Evolutionary conservation across 2,797 vertebrate genomes (phyloP), one percentile per base, ranked within the genome.

Genomic region (Macrochelys suwanniensis): DNA sequence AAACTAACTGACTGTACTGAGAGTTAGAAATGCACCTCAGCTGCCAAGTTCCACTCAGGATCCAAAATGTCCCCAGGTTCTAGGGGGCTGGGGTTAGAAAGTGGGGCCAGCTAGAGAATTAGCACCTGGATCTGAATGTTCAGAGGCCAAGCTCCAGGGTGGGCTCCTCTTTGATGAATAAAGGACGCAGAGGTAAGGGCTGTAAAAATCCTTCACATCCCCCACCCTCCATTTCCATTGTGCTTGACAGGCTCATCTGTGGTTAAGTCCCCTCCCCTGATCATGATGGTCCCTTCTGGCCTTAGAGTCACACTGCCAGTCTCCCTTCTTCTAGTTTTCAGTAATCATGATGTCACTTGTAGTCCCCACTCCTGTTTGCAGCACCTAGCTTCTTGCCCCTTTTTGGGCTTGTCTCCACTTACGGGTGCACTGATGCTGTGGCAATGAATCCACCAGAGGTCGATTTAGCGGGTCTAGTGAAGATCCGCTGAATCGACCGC

Each of bases 261-360:
- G 13, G 42, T 76, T 76, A 47, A 47, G 45, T 47, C 4, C 88
- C 50, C 78, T 33, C 56, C 45, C 25, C 37, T 4, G 2, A 31
- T 42, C 80, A 15, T 0, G 0, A 0, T 8, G 77, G 37, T 13
- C 42, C 9, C 65, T 51, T 80, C 42, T 11, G 31, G 83, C 0
- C 0, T 19, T 19, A n/a, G 33, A 19, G 61, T 57, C 56, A 47
- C 42, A 76, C 71, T 47, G 42, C 71, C 12, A 47, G 25, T 42
- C 71, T 76, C 37, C 71, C 71, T 47, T 76, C 37, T 37, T 15
- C 42, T 76, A n/a, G 71, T 47, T 26, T 45, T 76, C 12, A 10
- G 71, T 76, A 25, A 76, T 47, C 71, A 76, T 45, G 13, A 47
- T 11, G 23, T 33, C 59, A 61, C 11, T 74, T 21, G 10, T 25